These are phyloP conservation scores for Rhingia campestris DNA, from an alignment of 2,888 invertebrate genomes.

Conservation along the genomic window DNA sequence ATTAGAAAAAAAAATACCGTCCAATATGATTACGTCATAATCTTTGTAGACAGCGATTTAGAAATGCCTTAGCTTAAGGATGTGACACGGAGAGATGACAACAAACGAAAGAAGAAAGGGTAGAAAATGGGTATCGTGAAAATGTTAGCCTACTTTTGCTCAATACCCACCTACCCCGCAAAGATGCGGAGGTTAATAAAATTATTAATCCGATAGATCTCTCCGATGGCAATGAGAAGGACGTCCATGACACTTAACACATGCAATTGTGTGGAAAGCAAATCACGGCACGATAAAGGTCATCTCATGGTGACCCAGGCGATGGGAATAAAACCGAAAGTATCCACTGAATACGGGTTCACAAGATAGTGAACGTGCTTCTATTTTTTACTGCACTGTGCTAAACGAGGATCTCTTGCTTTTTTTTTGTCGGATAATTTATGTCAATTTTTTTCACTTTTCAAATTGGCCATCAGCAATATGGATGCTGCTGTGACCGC, in stretches of 20 bases:
- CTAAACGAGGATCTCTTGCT: constrained; percentile 14
- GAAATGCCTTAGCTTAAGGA: constrained; percentile 3
- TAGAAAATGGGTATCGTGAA: neutral
- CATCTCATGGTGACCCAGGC: constrained; percentile 18
- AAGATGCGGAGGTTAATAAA: constrained; percentile 10
- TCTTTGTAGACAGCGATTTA: constrained; percentile 3
- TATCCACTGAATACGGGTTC: constrained; percentile 12
- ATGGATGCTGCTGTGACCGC: constrained; percentile 46
- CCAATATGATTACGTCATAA: constrained; percentile 1
- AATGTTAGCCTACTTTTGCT: constrained; percentile 32
- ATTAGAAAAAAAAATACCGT: constrained; percentile 18
- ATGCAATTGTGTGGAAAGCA: constrained; percentile 18
- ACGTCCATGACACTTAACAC: constrained; percentile 35
- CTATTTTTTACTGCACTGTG: neutral
- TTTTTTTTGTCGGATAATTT: constrained; percentile 30
- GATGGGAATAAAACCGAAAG: constrained; percentile 55
- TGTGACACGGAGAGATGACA: constrained; percentile 5
- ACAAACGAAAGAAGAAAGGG: neutral
- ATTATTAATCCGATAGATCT: constrained; percentile 18
- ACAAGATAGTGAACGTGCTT: neutral
- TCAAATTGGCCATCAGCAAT: constrained; percentile 8
- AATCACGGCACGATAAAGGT: constrained; percentile 42
- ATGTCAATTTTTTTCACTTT: constrained; percentile 17
- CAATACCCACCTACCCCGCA: neutral
- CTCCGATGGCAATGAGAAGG: neutral